Conservation (phyloP, 2,113 vertebrate genomes). For the Gymnarchus niloticus region DNA sequence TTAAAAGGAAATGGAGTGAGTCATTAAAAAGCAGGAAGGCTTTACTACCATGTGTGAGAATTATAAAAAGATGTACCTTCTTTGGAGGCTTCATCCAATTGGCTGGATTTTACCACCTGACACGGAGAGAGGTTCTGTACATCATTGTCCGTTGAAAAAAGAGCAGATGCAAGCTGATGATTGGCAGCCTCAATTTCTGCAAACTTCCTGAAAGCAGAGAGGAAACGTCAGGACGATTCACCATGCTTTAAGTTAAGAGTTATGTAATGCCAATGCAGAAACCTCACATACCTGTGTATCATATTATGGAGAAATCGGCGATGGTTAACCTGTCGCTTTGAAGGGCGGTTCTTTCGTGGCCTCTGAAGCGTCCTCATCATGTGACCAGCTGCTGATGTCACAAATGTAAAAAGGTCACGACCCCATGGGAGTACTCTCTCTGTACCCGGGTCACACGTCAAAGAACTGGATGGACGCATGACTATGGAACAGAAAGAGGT, state of each 20-base stretch:
- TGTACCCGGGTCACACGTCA: conserved; percentile 57
- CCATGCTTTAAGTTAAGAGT: neutral
- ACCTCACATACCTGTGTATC: conserved; percentile 64
- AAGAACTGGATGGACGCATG: conserved; percentile 50
- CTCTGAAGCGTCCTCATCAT: conserved; percentile 75
- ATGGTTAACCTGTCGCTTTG: conserved; percentile 74
- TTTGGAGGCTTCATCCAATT: neutral
- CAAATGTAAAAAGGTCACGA: conserved; percentile 71
- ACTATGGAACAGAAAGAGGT: conserved; percentile 28
- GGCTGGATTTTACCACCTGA: conserved; percentile 21
- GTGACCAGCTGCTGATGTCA: conserved; percentile 72
- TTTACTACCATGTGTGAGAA: neutral
- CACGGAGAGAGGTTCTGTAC: conserved; percentile 24
- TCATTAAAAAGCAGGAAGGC: neutral
- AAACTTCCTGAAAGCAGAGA: conserved; percentile 59
- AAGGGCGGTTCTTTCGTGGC: conserved; percentile 63
- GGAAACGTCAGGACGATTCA: neutral
- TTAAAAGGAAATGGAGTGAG: neutral
- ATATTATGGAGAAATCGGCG: conserved; percentile 77
- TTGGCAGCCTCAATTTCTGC: conserved; percentile 71
- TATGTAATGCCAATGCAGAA: neutral
- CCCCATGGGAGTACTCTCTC: conserved; percentile 60
- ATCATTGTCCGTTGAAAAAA: conserved; percentile 48
- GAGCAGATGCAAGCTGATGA: conserved; percentile 55
- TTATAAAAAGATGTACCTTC: conserved; percentile 6